Percentiles rank a stretch among this genome's conserved stretches.
Evolutionary conservation across 2,888 invertebrate genomes (phyloP).

Genomic region (Sarcophaga rosellei): DNA sequence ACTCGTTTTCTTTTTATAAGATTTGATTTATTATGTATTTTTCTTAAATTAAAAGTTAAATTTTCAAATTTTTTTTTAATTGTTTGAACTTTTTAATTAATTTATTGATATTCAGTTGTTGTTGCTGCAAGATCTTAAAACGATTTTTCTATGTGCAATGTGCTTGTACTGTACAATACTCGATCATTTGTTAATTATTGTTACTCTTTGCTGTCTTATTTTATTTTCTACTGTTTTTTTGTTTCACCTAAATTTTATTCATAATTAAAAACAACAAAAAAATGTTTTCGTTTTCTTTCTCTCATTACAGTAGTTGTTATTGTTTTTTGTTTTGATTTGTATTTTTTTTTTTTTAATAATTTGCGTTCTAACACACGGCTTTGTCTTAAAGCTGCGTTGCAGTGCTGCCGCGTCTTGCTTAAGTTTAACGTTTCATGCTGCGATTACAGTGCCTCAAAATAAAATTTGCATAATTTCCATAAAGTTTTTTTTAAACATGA

Average conservation of each 20-base stretch:
- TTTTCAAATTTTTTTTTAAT: neutral
- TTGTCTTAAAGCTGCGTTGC: neutral
- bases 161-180: no score
- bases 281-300: no score
- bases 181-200: no score
- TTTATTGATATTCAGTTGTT: neutral
- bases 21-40: neutral
- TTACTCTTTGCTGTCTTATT: no score
- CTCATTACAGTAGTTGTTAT: neutral
- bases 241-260: slow-evolving; percentile 46
- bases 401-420: neutral
- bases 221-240: neutral
- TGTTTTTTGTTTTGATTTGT: neutral
- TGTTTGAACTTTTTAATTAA: neutral
- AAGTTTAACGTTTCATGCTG: slow-evolving; percentile 12
- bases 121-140: no score
- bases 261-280: slow-evolving; percentile 7
- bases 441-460: slow-evolving; percentile 50
- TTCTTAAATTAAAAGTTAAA: neutral
- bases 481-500: slow-evolving; percentile 24
- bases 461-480: slow-evolving; percentile 65
- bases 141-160: no score
- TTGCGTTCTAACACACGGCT: slow-evolving; percentile 35
- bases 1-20: no score
- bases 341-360: slow-evolving; percentile 6